These are phyloP conservation scores for Leucopternis melanops DNA, from an alignment of 2,113 vertebrate species.

Conservation along the genomic window DNA sequence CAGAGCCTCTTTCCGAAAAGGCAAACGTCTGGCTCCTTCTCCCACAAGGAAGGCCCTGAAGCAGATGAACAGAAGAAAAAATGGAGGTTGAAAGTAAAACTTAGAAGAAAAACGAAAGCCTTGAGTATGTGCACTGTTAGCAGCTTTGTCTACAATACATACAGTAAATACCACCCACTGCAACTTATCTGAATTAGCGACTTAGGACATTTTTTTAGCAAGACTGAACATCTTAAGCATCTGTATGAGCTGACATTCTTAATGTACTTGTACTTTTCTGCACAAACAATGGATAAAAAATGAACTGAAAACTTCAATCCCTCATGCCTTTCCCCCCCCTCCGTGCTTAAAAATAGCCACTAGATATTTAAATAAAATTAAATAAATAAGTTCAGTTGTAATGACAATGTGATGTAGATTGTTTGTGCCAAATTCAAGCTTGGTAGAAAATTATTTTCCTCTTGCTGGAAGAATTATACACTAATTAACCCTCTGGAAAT, in stretches of 20 bases:
- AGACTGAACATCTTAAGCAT: background rate
- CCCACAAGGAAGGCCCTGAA: no score
- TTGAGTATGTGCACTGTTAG: background rate
- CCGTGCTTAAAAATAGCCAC: background rate
- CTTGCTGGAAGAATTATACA: background rate
- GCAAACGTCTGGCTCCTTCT: no score
- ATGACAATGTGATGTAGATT: background rate
- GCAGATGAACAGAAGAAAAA: background rate
- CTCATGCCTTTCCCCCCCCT: background rate
- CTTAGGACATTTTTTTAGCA: background rate
- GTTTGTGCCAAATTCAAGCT: background rate
- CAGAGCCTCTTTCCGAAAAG: no score
- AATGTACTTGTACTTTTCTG: background rate
- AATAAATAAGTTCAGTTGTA: background rate
- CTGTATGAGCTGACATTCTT: background rate
- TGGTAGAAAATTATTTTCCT: background rate
- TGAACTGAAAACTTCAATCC: background rate
- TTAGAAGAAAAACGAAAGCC: background rate
- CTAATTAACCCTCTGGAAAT: slow-evolving; percentile 40
- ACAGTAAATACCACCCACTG: background rate
- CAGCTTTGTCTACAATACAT: background rate
- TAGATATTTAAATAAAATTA: background rate
- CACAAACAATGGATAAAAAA: background rate
- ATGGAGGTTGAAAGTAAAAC: background rate
- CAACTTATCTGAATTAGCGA: background rate